Conservation (phyloP, 2,888 invertebrate species). For the Amblyjoppa fuscipennis region DNA sequence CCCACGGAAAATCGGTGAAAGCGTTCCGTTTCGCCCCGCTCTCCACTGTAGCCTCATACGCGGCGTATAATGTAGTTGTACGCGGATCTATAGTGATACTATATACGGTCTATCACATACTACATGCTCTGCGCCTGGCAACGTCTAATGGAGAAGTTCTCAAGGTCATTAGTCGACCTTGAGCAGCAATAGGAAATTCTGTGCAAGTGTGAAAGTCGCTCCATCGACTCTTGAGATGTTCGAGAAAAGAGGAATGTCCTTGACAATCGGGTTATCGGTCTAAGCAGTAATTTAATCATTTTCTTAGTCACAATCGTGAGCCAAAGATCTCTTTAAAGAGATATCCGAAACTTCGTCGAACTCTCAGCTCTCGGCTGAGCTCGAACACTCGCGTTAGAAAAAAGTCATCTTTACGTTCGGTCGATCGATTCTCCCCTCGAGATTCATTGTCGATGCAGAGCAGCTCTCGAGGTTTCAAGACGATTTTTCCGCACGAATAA, state of each 20-base stretch:
- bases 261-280: background rate
- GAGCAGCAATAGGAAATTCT: background rate
- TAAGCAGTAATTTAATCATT: background rate
- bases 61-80: background rate
- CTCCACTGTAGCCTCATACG: background rate
- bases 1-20: background rate
- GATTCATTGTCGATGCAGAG: background rate
- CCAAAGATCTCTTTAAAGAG: background rate
- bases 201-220: background rate
- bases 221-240: background rate
- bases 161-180: background rate
- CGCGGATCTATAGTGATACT: background rate
- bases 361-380: background rate
- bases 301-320: background rate
- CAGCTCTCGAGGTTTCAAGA: background rate
- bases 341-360: background rate
- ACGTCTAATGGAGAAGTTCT: slow-evolving; percentile 25
- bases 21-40: background rate
- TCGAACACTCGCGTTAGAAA: background rate
- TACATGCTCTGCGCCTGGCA: background rate
- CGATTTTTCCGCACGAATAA: slow-evolving; percentile 15
- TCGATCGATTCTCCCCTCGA: slow-evolving; percentile 11
- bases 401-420: background rate
- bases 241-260: background rate
- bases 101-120: background rate